Base-by-base conservation (phyloP, 2,113 vertebrate genomes). In the Chaenocephalus aceratus region DNA sequence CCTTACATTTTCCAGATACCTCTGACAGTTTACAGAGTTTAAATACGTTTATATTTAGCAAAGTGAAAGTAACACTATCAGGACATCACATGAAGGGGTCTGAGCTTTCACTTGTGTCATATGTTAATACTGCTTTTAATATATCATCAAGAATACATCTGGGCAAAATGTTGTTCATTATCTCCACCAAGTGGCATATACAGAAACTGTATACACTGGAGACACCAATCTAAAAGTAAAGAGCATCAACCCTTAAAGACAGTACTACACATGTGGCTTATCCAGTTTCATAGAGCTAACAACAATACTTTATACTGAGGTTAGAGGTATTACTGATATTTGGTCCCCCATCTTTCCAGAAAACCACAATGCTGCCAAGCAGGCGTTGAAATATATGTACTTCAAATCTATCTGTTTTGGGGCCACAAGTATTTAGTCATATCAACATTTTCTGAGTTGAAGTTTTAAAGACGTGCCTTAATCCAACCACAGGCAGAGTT, bases 101-200 rank as follows among this genome's bases (percentile, higher is more conserved):
- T 73, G 11, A 26, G 13, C 15, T 57, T 69, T 70, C 12, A 48
- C 45, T 23, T 53, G 0, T 71, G 26, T 8, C 53, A 69, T 36
- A 26, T 23, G 10, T 16, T 3, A 49, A 45, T 2, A 52, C 6
- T 52, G 3, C 1, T 4, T 7, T 6, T 21, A 16, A 44, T 49
- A 15, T 7, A 6, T 34, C 45, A 44, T 44, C 13, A 45, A 66
- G 56, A 56, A 46, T 16, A 49, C 21, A 71, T 26, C 12, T 21
- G 2, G 1, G 1, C 2, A 10, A 80, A 84, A 53, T 51, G 44
- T 44, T 58, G 51, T 52, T 68, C 59, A 53, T 54, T 77, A 52
- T 76, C 82, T 52, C 72, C 88, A 80, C 84, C 88, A 52, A 83
- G 91, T 90, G 89, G 87, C 36, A 70, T 10, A 84, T 76, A 82